These are phyloP conservation scores for Smithornis capensis DNA, from an alignment of 2,113 vertebrate genomes.

Conservation along the genomic window DNA sequence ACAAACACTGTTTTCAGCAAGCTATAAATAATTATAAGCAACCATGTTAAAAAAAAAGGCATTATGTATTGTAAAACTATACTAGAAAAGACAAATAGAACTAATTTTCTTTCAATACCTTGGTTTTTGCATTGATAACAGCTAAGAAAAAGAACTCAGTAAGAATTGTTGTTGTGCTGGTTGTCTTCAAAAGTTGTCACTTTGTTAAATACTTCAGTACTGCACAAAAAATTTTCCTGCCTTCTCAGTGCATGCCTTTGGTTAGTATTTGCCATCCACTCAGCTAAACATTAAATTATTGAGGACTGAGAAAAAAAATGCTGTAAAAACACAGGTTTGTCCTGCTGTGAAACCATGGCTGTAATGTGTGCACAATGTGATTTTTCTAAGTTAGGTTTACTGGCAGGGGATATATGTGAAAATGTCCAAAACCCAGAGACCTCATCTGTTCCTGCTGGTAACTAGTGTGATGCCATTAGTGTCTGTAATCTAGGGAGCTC, in stretches of 20 bases:
- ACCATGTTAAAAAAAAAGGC: neutral
- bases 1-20: neutral
- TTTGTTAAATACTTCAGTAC: neutral
- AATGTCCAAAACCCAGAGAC: neutral
- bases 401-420: neutral
- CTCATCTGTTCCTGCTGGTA: neutral
- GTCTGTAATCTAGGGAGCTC: neutral
- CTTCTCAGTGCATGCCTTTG: neutral
- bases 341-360: neutral
- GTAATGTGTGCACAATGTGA: neutral
- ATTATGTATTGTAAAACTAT: neutral
- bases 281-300: neutral
- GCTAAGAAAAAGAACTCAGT: neutral
- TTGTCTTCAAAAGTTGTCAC: neutral
- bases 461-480: neutral
- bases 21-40: neutral
- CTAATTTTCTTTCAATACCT: neutral
- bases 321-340: neutral
- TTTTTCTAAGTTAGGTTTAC: slow-evolving; percentile 3
- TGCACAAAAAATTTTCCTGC: neutral
- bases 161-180: neutral
- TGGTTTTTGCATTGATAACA: neutral
- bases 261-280: neutral
- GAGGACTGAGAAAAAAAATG: neutral
- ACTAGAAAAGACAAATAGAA: neutral